phyloP scores from a whole-genome alignment of 2,797 vertebrate genomes.

The Pristis pectinata region DNA sequence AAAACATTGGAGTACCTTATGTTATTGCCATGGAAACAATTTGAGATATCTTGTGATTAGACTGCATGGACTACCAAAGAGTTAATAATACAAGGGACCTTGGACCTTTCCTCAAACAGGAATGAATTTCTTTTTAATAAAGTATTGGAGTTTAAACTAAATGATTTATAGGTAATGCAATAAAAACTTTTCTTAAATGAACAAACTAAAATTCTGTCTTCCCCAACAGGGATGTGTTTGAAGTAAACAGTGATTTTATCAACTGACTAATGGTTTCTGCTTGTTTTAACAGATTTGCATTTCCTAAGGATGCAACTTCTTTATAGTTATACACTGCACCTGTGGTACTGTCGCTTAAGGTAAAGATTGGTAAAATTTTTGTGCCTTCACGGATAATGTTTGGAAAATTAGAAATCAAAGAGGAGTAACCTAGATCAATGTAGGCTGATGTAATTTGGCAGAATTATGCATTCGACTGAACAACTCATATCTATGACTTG shows the following conservation, averaged over 20 bases:
- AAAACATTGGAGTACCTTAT: background rate
- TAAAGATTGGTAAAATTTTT: slow-evolving; percentile 15
- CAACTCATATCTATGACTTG: background rate
- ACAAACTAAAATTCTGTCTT: slow-evolving; percentile 1
- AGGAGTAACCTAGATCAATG: background rate
- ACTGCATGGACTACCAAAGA: background rate
- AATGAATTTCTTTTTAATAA: background rate
- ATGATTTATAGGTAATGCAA: background rate
- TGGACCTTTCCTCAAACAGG: background rate
- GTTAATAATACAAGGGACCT: background rate
- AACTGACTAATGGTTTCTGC: background rate
- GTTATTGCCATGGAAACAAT: background rate
- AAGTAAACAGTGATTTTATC: background rate
- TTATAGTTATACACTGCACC: slow-evolving; percentile 9
- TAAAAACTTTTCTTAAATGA: background rate
- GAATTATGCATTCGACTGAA: background rate
- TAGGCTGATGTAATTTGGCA: background rate
- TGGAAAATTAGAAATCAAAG: background rate
- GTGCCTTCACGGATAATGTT: background rate
- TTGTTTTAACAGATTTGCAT: slow-evolving; percentile 33
- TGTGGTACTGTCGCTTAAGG: background rate
- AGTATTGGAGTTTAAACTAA: background rate
- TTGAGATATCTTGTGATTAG: background rate
- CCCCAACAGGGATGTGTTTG: background rate
- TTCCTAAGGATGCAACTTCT: slow-evolving; percentile 24